Evolutionary conservation across 2,797 vertebrate species (phyloP), one percentile per base, ranked within the genome.

Genomic region (Falco novaeseelandiae): DNA sequence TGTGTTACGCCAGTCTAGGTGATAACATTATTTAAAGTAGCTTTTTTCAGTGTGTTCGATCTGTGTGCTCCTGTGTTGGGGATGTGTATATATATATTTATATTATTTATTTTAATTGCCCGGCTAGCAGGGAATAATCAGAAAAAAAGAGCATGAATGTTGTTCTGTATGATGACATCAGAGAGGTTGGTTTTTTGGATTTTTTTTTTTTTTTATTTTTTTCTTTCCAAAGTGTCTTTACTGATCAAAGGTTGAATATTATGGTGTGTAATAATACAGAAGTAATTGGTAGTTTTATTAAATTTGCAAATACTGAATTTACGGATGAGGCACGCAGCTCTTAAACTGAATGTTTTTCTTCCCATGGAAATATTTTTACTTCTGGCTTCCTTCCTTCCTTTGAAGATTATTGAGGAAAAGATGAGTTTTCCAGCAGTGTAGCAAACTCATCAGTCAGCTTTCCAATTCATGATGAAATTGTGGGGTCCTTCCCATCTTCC

Each of bases 321-420:
- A 86, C 5, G 4, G 73, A 84, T 71, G 85, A 97, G 94, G 80
- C 94, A 88, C 2, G 4, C 72, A 96, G 72, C 79, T 94, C 79
- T 96, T 90, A 92, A 89, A 90, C 29, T 32, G 65, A 89, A 91
- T 87, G 42, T 26, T 89, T 92, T 91, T 78, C 72, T 90, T 81
- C 23, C 44, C 19, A 2, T 83, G 36, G 62, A 97, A 92, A 86
- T 63, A 80, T 73, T 95, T 93, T 93, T 94, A 61, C 21, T 95
- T 88, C 87, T 96, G 94, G 91, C 87, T 96, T 96, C 91, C 93
- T 95, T 95, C 83, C 88, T 94, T 94, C 91, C 91, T 80, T 92
- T 92, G 63, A 88, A 66, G 72, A 63, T 79, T 59, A 38, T 26
- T 71, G 48, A 93, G 65, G 40, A 88, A 49, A 71, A 90, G 12